These are phyloP conservation scores for Panurus biarmicus DNA, from an alignment of 2,113 vertebrate genomes.

Conservation along the genomic window DNA sequence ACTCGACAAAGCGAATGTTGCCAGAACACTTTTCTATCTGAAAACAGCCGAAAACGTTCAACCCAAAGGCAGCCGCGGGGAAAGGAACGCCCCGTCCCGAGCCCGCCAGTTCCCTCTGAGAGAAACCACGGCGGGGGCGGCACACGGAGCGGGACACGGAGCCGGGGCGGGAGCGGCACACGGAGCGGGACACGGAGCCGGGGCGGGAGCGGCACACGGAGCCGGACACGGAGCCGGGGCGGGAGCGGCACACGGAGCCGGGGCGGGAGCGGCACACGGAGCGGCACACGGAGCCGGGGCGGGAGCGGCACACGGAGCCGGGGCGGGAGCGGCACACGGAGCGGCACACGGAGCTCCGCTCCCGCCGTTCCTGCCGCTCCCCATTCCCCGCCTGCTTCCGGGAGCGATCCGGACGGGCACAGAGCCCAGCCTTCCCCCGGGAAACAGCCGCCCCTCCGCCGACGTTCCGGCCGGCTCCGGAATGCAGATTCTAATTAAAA, in stretches of 20 bases:
- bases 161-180: too few relatives aligned
- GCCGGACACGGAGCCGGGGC: not conserved
- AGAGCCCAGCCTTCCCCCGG: not conserved
- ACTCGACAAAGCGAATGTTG: not conserved
- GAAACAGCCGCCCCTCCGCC: not conserved
- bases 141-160: not conserved
- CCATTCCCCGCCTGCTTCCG: not conserved
- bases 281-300: not conserved
- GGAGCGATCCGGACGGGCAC: not conserved
- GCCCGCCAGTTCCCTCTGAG: rapidly evolving
- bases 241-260: too few relatives aligned
- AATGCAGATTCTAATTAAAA: rapidly evolving
- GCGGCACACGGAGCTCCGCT: rapidly evolving
- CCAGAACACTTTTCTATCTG: not conserved
- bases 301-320: too few relatives aligned
- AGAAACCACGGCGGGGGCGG: rapidly evolving
- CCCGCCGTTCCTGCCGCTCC: rapidly evolving
- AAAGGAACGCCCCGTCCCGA: too few relatives aligned
- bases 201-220: too few relatives aligned
- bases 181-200: not conserved
- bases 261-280: too few relatives aligned
- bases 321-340: too few relatives aligned
- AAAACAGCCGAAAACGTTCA: not conserved
- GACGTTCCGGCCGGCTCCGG: not conserved
- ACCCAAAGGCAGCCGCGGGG: not conserved